Evolutionary conservation across 2,797 vertebrate species (phyloP).

Genomic region (Triplophysa yarkandensis): DNA sequence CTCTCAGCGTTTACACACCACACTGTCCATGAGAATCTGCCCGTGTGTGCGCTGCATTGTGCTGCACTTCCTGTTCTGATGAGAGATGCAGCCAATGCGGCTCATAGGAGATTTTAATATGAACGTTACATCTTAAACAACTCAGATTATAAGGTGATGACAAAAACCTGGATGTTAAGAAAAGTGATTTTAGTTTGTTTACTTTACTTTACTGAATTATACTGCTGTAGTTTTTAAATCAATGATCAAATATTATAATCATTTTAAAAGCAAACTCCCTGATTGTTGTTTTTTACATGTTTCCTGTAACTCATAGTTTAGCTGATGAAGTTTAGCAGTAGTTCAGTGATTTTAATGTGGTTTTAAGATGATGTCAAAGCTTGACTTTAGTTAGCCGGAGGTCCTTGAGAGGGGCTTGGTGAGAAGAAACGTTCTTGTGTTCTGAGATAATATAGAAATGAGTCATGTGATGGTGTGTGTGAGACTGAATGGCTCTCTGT

Average conservation of each 20-base stretch:
- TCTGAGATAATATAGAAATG: conserved; percentile 55
- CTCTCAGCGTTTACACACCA: conserved; percentile 41
- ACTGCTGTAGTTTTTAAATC: neutral
- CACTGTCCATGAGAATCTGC: conserved; percentile 23
- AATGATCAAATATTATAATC: neutral
- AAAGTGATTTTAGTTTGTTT: too few relatives aligned
- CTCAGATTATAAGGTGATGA: too few relatives aligned
- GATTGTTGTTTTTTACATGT: too few relatives aligned
- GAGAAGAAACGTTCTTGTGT: conserved; percentile 40
- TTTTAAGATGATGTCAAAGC: too few relatives aligned
- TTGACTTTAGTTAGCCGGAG: too few relatives aligned
- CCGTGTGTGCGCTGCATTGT: conserved; percentile 29
- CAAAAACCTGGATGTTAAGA: too few relatives aligned
- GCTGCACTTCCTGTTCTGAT: conserved; percentile 1
- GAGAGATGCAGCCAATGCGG: neutral
- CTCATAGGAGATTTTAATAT: neutral
- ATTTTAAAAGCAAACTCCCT: neutral
- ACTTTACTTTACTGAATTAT: too few relatives aligned
- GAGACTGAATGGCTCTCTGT: conserved; percentile 64
- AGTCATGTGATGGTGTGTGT: conserved; percentile 64
- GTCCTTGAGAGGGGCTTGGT: conserved; percentile 12
- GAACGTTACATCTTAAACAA: too few relatives aligned
- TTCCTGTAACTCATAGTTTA: too few relatives aligned
- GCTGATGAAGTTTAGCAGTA: too few relatives aligned
- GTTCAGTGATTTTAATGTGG: too few relatives aligned